phyloP scores from a whole-genome alignment of 2,888 invertebrate genomes.

The Steinernema scapterisci region DNA sequence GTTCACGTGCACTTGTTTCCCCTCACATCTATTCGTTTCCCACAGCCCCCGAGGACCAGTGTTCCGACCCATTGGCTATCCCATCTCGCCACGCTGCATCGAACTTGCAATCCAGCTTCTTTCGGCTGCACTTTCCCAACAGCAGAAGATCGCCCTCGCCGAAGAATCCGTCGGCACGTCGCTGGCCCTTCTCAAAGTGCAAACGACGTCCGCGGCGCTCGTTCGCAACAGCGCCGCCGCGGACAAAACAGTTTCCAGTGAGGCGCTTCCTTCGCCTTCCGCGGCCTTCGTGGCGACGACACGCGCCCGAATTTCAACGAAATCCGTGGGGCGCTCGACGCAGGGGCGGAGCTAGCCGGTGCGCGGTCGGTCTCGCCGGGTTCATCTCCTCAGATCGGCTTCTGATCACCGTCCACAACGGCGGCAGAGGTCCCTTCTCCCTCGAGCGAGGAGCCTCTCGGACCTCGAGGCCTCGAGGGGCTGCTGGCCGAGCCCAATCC shows the following conservation, averaged over 20 bases:
- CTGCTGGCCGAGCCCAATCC: no score
- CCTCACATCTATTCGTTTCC: not conserved
- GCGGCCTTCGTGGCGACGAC: not conserved
- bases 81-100: not conserved
- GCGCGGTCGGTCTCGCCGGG: constrained; percentile 12
- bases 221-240: constrained; percentile 20
- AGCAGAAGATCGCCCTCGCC: not conserved
- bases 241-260: constrained; percentile 13
- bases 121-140: not conserved
- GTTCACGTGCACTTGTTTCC: not conserved
- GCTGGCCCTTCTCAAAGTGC: not conserved
- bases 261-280: constrained; percentile 3
- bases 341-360: not conserved
- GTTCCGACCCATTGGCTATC: no score
- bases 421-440: not conserved
- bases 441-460: not conserved
- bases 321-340: constrained; percentile 14
- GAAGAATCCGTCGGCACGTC: no score
- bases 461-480: no score
- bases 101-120: not conserved
- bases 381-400: constrained; percentile 3
- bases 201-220: constrained; percentile 1
- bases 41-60: not conserved
- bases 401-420: constrained; percentile 8
- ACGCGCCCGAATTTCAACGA: constrained; percentile 9